phyloP scores from a whole-genome alignment of 2,113 vertebrate species.

The Bambusicola thoracicus region DNA sequence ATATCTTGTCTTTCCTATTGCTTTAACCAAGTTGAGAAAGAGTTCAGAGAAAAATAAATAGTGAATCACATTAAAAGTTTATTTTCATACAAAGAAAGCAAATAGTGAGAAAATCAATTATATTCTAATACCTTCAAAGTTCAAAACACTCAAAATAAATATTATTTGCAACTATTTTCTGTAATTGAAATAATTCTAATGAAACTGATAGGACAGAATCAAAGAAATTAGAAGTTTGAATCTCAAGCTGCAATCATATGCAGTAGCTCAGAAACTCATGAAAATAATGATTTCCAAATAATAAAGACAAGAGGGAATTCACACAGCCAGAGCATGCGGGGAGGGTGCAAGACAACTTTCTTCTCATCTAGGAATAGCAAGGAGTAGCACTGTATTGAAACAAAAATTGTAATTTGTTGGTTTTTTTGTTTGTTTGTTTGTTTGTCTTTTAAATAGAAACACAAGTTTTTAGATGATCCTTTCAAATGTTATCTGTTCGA shows the following conservation, averaged over 20 bases:
- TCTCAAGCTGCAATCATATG: neutral
- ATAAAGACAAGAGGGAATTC: neutral
- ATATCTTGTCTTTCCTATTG: neutral
- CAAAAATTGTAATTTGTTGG: neutral
- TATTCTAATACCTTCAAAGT: neutral
- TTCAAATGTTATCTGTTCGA: neutral
- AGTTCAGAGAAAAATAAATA: neutral
- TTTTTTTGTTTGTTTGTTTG: too few relatives aligned
- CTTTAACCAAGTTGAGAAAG: neutral
- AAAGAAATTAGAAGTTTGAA: neutral
- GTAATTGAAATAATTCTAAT: neutral
- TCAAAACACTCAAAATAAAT: neutral
- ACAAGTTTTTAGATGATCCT: neutral
- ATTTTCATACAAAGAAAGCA: neutral
- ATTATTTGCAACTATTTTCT: neutral
- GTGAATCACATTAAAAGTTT: neutral
- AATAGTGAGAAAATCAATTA: neutral
- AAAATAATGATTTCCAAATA: neutral
- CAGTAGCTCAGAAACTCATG: neutral
- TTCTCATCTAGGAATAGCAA: too few relatives aligned
- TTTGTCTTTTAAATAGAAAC: neutral
- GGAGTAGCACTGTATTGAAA: too few relatives aligned
- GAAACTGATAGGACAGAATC: neutral
- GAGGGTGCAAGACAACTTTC: too few relatives aligned
- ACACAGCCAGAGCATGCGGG: neutral